These are phyloP conservation scores for Falco berigora DNA, from an alignment of 2,797 vertebrate species.

Conservation along the genomic window DNA sequence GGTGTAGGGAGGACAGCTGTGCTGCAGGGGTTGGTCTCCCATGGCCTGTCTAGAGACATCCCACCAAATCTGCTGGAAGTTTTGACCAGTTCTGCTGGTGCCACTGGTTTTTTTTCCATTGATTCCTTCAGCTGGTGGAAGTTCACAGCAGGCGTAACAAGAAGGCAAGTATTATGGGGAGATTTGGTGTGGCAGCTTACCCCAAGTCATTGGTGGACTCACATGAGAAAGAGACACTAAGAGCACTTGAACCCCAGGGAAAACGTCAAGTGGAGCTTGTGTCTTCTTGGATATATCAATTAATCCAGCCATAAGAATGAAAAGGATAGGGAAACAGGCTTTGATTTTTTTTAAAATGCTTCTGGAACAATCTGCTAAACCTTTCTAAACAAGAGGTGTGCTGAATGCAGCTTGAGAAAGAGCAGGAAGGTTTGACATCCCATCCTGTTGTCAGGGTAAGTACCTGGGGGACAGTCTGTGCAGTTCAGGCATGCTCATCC, in stretches of 20 bases:
- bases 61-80: neutral
- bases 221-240: neutral
- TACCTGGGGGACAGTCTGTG: neutral
- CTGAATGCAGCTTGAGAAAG: neutral
- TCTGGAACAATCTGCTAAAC: neutral
- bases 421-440: neutral
- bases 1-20: neutral
- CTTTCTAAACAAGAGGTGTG: neutral
- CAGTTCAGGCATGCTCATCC: neutral
- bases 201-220: neutral
- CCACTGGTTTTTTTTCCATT: neutral
- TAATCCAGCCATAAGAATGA: neutral
- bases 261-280: neutral
- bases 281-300: neutral
- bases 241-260: neutral
- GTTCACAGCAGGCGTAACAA: neutral
- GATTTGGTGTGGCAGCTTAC: neutral
- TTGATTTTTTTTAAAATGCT: neutral
- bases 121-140: neutral
- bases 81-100: neutral
- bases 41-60: neutral
- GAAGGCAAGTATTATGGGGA: neutral
- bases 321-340: neutral
- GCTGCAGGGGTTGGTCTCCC: accelerated
- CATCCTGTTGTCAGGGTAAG: neutral